Evolutionary conservation across 2,888 invertebrate species (phyloP), one percentile per base, ranked within the genome.

Genomic region (Reticulitermes lucifugus): DNA sequence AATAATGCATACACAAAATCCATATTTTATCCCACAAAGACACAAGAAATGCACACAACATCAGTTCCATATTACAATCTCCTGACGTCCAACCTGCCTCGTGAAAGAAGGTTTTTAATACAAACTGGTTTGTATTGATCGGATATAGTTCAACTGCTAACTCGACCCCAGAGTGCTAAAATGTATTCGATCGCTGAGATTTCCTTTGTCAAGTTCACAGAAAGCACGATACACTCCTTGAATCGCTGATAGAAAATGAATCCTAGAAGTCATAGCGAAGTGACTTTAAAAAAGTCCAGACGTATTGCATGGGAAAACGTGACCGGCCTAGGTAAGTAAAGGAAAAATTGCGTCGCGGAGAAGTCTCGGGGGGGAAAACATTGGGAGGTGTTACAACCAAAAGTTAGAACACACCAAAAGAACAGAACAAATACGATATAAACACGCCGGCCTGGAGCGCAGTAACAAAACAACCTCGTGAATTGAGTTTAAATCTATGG

Each of bases 151-250:
- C n/a, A 5, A 65, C n/a, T 65, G 65, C 7, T n/a, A 25, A n/a
- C 65, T 65, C 65, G 2, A 5, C 1, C 25, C 25, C 65, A 25
- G n/a, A 65, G 65, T 73, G 73, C 14, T 73, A 73, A 73, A 73
- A 73, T 73, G 10, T 73, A 73, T 73, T 73, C 73, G 12, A 41
- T 12, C 3, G 35, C 12, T 12, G 73, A 41, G 41, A 73, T 73
- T 73, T 73, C 73, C 73, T 41, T 21, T 41, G 73, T 21, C 73
- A 73, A 73, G 73, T 73, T 73, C 73, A 41, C 41, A 21, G 73
- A 4, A 7, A 14, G 73, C 12, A 65, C 9, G 65, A n/a, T 25
- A 65, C 60, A 21, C 60, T 21, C 60, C 21, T 21, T 60, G 60
- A 21, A 60, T 60, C 14, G 60, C 65, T n/a, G 65, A 65, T 65